Conservation (phyloP, 2,797 vertebrate genomes). For the Pteropus rufus region DNA sequence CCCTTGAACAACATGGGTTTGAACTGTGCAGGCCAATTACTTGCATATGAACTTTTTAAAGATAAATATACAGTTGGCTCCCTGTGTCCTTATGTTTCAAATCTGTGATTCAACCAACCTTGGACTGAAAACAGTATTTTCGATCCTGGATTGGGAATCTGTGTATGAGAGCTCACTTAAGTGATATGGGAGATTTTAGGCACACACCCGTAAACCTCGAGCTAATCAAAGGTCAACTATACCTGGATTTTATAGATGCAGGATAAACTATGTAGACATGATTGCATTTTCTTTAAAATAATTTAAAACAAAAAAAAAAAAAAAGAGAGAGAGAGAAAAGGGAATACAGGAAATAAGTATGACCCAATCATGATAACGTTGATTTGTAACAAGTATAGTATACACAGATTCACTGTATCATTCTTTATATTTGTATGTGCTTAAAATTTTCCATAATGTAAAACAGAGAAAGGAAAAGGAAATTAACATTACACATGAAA, state of each 20-base stretch:
- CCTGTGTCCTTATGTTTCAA: neutral
- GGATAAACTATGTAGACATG: neutral
- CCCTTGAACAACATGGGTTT: neutral
- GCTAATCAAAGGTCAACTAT: neutral
- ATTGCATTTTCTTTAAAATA: constrained; percentile 10
- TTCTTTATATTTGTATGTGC: neutral
- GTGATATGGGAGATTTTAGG: neutral
- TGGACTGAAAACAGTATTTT: neutral
- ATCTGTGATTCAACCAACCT: neutral
- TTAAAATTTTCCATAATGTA: constrained; percentile 9
- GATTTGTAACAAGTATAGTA: neutral
- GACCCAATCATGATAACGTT: neutral
- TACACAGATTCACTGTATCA: neutral
- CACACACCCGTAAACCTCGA: neutral
- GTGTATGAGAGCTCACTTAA: neutral
- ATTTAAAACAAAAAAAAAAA: neutral
- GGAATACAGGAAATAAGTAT: neutral
- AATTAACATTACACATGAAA: neutral
- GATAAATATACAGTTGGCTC: neutral
- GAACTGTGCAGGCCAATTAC: neutral
- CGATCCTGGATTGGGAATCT: neutral
- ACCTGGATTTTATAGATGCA: neutral
- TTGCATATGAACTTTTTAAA: neutral
- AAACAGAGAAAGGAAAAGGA: neutral
- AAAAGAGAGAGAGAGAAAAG: neutral